A percentile compares a stretch with the other conserved stretches of the same genome.
These are phyloP conservation scores for Trachymyrmex septentrionalis DNA, from an alignment of 1,140 invertebrate species.

Conservation along the genomic window DNA sequence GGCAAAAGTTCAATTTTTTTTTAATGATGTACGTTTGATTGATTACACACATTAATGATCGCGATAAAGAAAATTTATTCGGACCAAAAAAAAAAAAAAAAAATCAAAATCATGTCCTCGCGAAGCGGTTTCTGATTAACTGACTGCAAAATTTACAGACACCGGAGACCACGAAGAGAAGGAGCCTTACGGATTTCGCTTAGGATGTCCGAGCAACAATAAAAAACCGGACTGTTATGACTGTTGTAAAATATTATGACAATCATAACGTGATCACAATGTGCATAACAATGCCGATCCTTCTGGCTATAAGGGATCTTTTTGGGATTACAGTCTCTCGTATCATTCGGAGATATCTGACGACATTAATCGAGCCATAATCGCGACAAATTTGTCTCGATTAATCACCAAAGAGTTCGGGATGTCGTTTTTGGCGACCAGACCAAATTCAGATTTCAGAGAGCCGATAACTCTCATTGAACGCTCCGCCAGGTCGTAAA, in stretches of 20 bases:
- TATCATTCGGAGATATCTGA: background rate
- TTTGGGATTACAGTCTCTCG: slow-evolving; percentile 42
- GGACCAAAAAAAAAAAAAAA: background rate
- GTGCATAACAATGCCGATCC: slow-evolving; percentile 71
- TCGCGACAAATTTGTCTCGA: slow-evolving; percentile 34
- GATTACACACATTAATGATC: background rate
- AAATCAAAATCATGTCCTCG: background rate
- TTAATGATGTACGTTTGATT: background rate
- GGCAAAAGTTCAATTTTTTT: background rate
- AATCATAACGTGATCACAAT: slow-evolving; percentile 83
- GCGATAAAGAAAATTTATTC: slow-evolving; percentile 43
- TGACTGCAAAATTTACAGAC: slow-evolving; percentile 55
- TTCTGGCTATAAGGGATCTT: slow-evolving; percentile 28
- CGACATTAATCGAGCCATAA: slow-evolving; percentile 34
- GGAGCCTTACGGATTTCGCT: slow-evolving; percentile 47
- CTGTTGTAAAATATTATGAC: slow-evolving; percentile 82
- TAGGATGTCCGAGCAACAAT: slow-evolving; percentile 66
- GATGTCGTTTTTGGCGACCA: background rate
- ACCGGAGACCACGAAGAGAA: slow-evolving; percentile 35
- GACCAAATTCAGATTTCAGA: slow-evolving; percentile 47
- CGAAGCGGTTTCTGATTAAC: slow-evolving; percentile 47
- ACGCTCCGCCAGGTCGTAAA: slow-evolving; percentile 24
- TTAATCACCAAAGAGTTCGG: slow-evolving; percentile 49
- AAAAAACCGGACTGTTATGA: slow-evolving; percentile 76
- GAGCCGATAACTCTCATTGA: background rate